Percentiles rank a stretch among this genome's conserved stretches.
Conservation (phyloP, 2,113 vertebrate genomes). For the Rhodinocichla rosea region DNA sequence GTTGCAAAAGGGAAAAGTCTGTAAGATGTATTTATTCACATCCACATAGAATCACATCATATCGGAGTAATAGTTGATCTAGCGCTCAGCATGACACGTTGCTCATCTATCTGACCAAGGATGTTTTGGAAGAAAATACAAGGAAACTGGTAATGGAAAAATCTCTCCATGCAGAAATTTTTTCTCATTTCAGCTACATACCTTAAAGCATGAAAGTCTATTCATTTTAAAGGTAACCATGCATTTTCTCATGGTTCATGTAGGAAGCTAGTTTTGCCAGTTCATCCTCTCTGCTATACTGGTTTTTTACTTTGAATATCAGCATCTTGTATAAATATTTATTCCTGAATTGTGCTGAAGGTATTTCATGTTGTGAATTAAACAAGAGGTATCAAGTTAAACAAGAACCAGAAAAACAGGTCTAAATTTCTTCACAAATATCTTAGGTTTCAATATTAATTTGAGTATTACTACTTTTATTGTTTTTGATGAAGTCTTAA, state of each 20-base stretch:
- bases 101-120: not conserved
- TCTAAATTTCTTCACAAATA: not conserved
- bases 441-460: not conserved
- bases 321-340: not conserved
- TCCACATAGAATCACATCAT: not conserved
- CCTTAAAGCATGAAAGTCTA: not conserved
- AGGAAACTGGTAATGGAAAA: slow-evolving; percentile 27
- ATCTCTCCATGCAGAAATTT: slow-evolving; percentile 13
- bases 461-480: not conserved
- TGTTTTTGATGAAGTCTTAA: not conserved
- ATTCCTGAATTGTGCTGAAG: not conserved
- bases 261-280: not conserved
- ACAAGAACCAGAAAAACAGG: not conserved
- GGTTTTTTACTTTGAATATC: not conserved
- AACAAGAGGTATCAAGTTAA: not conserved
- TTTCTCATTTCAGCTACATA: slow-evolving; percentile 10
- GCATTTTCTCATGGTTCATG: not conserved
- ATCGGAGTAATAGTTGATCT: not conserved
- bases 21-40: not conserved
- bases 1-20: not conserved
- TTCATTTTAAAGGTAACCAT: slow-evolving; percentile 1
- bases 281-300: not conserved
- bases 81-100: not conserved
- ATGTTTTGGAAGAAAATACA: not conserved
- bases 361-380: not conserved